Evolutionary conservation across 2,113 vertebrate genomes (phyloP).

Genomic region (Coryphaenoides rupestris): DNA sequence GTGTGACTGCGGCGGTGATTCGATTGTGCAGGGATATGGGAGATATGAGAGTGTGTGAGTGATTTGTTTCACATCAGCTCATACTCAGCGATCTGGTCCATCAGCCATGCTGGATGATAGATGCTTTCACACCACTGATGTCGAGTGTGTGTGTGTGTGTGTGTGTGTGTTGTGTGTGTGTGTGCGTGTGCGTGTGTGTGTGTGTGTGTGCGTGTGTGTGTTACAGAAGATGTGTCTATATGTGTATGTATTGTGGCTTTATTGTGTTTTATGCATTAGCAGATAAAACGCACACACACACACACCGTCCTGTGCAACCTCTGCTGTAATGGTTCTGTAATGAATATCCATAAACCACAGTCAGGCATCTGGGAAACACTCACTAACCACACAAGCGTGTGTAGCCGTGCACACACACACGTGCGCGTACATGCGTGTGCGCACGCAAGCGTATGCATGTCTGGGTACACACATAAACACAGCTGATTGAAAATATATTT

Average conservation of each 20-base stretch:
- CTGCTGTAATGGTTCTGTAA: constrained; percentile 61
- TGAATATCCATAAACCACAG: constrained; percentile 65
- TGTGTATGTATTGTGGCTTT: constrained; percentile 12
- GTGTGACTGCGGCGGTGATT: constrained; percentile 20
- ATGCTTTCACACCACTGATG: constrained; percentile 43
- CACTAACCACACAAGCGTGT: constrained; percentile 5
- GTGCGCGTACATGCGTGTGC: not conserved
- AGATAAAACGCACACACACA: constrained; percentile 39
- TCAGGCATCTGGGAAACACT: constrained; percentile 23
- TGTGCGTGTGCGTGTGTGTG: not conserved
- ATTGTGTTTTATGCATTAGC: constrained; percentile 47
- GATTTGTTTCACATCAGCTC: constrained; percentile 51
- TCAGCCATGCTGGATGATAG: constrained; percentile 23
- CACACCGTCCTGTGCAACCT: constrained; percentile 49
- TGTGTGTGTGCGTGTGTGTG: constrained; percentile 4
- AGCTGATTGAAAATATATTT: constrained; percentile 1
- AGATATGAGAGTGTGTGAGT: constrained; percentile 29
- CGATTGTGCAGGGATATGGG: constrained; percentile 34
- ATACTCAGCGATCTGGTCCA: constrained; percentile 26
- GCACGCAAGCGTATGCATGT: not conserved
- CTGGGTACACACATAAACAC: constrained; percentile 8
- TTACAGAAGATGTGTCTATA: constrained; percentile 13
- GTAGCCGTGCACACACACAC: constrained; percentile 5
- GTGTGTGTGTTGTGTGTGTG: not conserved
- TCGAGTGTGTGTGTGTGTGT: not conserved